phyloP scores from a whole-genome alignment of 2,113 vertebrate genomes.

The Egretta garzetta region DNA sequence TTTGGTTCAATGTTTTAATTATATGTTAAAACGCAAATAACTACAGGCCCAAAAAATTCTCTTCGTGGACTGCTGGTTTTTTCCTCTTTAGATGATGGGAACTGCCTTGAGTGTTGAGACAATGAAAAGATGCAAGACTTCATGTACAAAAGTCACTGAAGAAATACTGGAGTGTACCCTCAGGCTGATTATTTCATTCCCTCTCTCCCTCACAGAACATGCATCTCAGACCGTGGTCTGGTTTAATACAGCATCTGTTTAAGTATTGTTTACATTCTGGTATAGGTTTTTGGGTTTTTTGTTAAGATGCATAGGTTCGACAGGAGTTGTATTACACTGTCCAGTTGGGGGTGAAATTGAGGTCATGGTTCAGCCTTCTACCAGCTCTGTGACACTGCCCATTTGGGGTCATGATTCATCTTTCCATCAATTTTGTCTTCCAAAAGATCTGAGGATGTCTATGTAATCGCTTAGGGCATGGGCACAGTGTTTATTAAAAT shows the following conservation, averaged over 20 bases:
- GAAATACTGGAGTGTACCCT: background rate
- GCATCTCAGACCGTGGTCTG: background rate
- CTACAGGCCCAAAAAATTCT: background rate
- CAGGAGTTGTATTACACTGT: background rate
- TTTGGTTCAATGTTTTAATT: background rate
- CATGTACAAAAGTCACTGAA: background rate
- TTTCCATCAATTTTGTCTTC: background rate
- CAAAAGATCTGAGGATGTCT: background rate
- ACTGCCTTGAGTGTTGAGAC: background rate
- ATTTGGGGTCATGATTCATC: background rate
- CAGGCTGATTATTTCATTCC: background rate
- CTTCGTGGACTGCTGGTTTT: fast-evolving
- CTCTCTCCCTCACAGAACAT: background rate
- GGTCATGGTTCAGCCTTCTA: background rate
- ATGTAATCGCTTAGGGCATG: background rate
- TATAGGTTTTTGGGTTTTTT: background rate
- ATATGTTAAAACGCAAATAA: background rate
- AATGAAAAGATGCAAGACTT: background rate
- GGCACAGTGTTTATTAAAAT: background rate
- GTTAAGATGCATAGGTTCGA: background rate
- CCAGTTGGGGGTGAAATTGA: background rate
- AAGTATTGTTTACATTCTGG: background rate
- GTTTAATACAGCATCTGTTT: background rate
- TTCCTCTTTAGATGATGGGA: background rate
- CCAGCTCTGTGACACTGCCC: background rate